These are phyloP conservation scores for Alethe castanea DNA, from an alignment of 2,113 vertebrate genomes.

Conservation along the genomic window DNA sequence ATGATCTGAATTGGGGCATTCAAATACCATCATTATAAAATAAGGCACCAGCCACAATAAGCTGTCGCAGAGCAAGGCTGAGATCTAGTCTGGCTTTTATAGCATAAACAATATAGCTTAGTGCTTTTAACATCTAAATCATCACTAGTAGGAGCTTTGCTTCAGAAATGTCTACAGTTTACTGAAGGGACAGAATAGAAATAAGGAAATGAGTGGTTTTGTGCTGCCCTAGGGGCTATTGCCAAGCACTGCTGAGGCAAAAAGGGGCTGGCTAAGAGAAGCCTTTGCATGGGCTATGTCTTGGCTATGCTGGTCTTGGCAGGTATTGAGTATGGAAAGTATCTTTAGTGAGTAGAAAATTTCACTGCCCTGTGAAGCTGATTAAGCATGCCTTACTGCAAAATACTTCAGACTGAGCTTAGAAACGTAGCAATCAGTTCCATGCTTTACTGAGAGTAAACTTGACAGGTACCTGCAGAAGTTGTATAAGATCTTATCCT, in stretches of 20 bases:
- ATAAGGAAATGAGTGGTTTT: background rate
- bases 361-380: background rate
- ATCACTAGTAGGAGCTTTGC: background rate
- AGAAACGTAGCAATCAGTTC: background rate
- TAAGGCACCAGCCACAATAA: background rate
- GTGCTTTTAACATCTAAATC: background rate
- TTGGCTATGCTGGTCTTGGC: background rate
- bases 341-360: background rate
- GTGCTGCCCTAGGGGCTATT: background rate
- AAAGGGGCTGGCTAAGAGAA: accelerated
- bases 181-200: background rate
- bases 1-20: background rate
- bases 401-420: background rate
- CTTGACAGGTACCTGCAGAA: background rate
- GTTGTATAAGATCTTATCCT: background rate
- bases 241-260: background rate
- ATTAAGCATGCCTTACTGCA: background rate
- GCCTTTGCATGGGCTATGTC: accelerated
- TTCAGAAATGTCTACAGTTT: background rate
- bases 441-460: background rate
- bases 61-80: background rate
- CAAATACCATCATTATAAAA: background rate
- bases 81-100: background rate
- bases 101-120: background rate
- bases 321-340: background rate